phyloP scores from a whole-genome alignment of 2,113 vertebrate species.

The Oryzias melastigma region DNA sequence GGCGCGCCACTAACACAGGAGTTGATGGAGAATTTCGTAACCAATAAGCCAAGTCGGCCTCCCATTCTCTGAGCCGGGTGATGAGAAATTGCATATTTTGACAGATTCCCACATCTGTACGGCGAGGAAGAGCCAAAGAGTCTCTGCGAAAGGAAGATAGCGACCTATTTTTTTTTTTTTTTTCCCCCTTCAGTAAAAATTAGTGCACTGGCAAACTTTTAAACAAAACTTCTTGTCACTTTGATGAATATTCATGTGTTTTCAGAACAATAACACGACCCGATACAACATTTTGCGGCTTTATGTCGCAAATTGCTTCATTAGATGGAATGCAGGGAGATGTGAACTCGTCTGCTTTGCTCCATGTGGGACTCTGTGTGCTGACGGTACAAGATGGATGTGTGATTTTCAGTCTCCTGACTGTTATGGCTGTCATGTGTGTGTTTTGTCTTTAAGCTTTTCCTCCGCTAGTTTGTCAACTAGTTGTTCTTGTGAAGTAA shows the following conservation, averaged over 20 bases:
- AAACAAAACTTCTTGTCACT: slow-evolving; percentile 28
- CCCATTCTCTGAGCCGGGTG: slow-evolving; percentile 19
- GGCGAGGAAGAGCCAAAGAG: slow-evolving; percentile 15
- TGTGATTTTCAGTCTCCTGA: slow-evolving; percentile 23
- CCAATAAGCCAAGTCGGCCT: slow-evolving; percentile 46
- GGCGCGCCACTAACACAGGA: slow-evolving; percentile 47
- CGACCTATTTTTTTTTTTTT: slow-evolving; percentile 30
- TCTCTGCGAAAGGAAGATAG: slow-evolving; percentile 17
- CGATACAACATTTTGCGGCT: slow-evolving; percentile 6
- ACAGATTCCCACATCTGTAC: slow-evolving; percentile 38
- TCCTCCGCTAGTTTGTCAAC: slow-evolving; percentile 28
- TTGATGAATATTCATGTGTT: slow-evolving; percentile 50
- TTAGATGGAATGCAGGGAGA: slow-evolving; percentile 26
- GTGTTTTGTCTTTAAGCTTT: slow-evolving; percentile 56
- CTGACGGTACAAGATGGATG: slow-evolving; percentile 25
- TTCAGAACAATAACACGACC: slow-evolving; percentile 41
- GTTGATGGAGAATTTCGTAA: slow-evolving; percentile 68
- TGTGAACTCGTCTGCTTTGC: slow-evolving; percentile 27
- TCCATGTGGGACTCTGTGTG: slow-evolving; percentile 2
- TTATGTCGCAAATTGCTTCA: slow-evolving; percentile 25
- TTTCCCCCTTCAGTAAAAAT: not conserved
- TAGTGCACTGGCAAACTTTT: slow-evolving; percentile 34
- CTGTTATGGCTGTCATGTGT: slow-evolving; percentile 52
- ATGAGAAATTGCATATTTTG: slow-evolving; percentile 45
- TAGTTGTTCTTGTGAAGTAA: slow-evolving; percentile 14